Conservation (phyloP, 2,113 vertebrate genomes). For the Oceanites oceanicus region DNA sequence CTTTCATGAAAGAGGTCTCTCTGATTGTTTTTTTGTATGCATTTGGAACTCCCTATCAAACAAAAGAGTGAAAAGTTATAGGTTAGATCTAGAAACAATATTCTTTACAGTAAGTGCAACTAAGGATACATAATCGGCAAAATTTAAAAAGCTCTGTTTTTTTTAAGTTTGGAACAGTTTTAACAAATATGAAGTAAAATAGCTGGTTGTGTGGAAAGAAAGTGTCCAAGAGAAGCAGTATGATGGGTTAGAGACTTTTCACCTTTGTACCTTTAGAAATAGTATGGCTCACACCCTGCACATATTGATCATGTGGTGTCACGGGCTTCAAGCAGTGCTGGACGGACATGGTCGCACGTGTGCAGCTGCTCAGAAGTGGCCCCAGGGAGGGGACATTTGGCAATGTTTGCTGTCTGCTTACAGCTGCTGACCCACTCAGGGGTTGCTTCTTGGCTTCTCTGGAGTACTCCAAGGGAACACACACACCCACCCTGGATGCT, state of each 20-base stretch:
- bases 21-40: not conserved
- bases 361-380: not conserved
- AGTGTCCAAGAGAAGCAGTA: not conserved
- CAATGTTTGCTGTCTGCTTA: not conserved
- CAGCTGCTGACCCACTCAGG: not conserved
- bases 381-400: not conserved
- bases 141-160: not conserved
- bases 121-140: not conserved
- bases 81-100: not conserved
- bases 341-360: accelerated
- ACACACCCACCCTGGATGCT: not conserved
- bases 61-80: not conserved
- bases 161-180: not conserved
- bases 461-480: not conserved
- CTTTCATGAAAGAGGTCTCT: not conserved
- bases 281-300: not conserved
- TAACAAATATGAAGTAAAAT: not conserved
- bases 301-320: accelerated
- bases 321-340: accelerated
- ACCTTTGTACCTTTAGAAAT: not conserved
- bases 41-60: not conserved
- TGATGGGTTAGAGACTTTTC: not conserved
- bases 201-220: not conserved
- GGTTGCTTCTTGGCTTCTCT: not conserved
- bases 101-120: not conserved